A percentile compares a stretch with the other conserved stretches of the same genome.
Conservation (phyloP, 2,888 invertebrate species). For the Digitonthophagus gazella region DNA sequence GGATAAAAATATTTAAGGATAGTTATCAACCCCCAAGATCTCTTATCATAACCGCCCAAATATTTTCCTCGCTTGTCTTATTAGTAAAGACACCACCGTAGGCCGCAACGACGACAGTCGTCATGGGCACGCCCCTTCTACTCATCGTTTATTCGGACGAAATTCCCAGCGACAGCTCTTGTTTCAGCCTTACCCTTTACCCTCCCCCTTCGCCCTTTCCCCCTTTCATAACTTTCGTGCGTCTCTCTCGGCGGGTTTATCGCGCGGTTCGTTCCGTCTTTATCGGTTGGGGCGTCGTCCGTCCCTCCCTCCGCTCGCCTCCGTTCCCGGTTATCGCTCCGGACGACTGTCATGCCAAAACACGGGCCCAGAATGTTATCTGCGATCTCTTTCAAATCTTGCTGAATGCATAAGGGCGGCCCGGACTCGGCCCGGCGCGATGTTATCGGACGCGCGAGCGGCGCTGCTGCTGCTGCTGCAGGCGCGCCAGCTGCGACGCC, state of each 20-base stretch:
- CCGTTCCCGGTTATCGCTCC: slow-evolving; percentile 49
- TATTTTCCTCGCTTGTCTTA: slow-evolving; percentile 16
- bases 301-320: slow-evolving; percentile 38
- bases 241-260: slow-evolving; percentile 19
- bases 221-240: background rate
- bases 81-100: background rate
- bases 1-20: no score
- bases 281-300: background rate
- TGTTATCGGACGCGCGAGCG: slow-evolving; percentile 31
- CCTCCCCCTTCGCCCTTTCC: background rate
- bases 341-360: slow-evolving; percentile 53
- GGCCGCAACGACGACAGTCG: slow-evolving; percentile 5
- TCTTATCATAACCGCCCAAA: slow-evolving; percentile 8
- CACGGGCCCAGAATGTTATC: slow-evolving; percentile 55
- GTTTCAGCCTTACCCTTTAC: background rate
- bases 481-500: slow-evolving; percentile 48
- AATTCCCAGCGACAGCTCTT: background rate
- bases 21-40: background rate
- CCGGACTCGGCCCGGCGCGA: slow-evolving; percentile 48
- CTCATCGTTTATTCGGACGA: slow-evolving; percentile 9
- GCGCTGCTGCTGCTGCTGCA: slow-evolving; percentile 47
- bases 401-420: slow-evolving; percentile 55
- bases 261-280: slow-evolving; percentile 24
- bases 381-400: slow-evolving; percentile 54
- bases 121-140: slow-evolving; percentile 3